Conservation (phyloP, 2,888 invertebrate species). For the Harmothoe impar region DNA sequence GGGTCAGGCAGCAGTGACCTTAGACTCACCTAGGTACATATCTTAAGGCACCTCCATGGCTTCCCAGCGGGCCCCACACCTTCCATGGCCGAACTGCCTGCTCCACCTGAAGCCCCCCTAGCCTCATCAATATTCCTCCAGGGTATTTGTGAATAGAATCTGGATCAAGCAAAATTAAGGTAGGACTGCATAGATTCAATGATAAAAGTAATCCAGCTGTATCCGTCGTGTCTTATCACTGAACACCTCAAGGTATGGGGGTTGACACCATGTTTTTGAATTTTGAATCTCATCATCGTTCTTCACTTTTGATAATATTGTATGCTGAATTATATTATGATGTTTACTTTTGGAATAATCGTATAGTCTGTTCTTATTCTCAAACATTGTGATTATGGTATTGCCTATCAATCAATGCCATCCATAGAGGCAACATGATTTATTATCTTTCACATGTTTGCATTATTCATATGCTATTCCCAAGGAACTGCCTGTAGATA, state of each 20-base stretch:
- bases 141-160: background rate
- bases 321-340: background rate
- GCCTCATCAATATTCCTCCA: slow-evolving; percentile 14
- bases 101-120: background rate
- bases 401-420: background rate
- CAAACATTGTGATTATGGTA: too few relatives aligned
- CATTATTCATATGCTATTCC: background rate
- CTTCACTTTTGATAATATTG: background rate
- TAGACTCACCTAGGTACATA: background rate
- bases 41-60: slow-evolving; percentile 5
- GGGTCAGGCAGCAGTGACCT: background rate
- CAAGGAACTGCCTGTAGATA: too few relatives aligned
- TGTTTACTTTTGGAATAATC: background rate
- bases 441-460: background rate
- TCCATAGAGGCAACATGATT: background rate
- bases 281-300: background rate
- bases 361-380: background rate
- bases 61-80: background rate
- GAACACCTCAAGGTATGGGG: background rate
- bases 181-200: background rate
- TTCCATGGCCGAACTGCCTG: background rate
- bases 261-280: background rate
- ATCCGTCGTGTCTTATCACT: background rate
- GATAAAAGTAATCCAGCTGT: background rate
- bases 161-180: background rate